Conservation (phyloP, 2,888 invertebrate species). For the Cephus rjabovi region DNA sequence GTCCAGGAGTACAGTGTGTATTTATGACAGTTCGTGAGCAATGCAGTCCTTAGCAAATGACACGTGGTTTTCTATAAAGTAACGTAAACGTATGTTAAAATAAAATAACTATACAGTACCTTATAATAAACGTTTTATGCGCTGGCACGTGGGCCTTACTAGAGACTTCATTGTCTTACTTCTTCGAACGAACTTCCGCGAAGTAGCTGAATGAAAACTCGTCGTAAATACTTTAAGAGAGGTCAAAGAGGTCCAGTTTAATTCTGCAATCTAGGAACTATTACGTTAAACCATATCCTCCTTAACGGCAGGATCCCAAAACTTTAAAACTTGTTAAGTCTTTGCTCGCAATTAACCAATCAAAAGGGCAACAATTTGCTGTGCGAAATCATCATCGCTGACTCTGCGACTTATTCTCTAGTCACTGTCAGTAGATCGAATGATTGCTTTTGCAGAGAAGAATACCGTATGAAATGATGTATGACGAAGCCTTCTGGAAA, state of each 20-base stretch:
- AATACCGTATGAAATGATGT: not conserved
- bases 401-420: not conserved
- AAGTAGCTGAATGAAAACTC: conserved; percentile 8
- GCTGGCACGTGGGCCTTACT: too few relatives aligned
- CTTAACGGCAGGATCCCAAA: conserved; percentile 35
- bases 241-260: conserved; percentile 20
- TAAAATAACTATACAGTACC: too few relatives aligned
- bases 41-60: too few relatives aligned
- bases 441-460: not conserved
- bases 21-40: too few relatives aligned
- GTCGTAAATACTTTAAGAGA: conserved; percentile 22
- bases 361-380: not conserved
- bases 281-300: conserved; percentile 46
- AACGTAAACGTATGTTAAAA: too few relatives aligned
- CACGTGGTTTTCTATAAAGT: too few relatives aligned
- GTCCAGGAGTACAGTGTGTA: too few relatives aligned
- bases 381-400: not conserved
- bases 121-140: too few relatives aligned
- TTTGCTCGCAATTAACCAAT: not conserved
- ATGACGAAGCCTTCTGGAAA: not conserved
- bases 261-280: conserved; percentile 38
- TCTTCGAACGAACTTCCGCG: not conserved
- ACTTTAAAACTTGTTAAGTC: conserved; percentile 11
- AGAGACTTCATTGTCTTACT: not conserved
- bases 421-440: not conserved